These are phyloP conservation scores for Ichneumoninae sp. DNA, from an alignment of 2,888 invertebrate genomes.

Conservation along the genomic window DNA sequence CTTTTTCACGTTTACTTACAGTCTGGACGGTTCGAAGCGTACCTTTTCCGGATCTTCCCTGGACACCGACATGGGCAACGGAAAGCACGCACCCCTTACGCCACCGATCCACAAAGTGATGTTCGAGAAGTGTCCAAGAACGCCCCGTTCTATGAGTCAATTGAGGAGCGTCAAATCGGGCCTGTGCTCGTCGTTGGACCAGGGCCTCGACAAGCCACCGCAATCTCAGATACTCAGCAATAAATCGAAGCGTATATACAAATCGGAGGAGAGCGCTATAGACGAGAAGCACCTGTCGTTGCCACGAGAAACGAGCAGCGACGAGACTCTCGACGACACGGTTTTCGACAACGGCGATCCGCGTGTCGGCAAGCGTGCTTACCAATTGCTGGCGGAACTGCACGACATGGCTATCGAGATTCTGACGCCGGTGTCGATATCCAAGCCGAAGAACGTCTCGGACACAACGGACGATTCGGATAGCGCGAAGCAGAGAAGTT, in stretches of 20 bases:
- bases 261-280: constrained; percentile 82
- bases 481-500: constrained; percentile 79
- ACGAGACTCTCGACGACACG: constrained; percentile 78
- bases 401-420: constrained; percentile 80
- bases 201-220: constrained; percentile 80
- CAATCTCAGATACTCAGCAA: constrained; percentile 74
- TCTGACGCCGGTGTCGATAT: constrained; percentile 80
- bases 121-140: constrained; percentile 79
- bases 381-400: constrained; percentile 56
- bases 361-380: constrained; percentile 18
- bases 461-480: constrained; percentile 73
- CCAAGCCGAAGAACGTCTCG: constrained; percentile 72
- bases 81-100: constrained; percentile 76
- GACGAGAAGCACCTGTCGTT: constrained; percentile 78
- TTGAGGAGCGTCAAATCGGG: constrained; percentile 77
- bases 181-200: constrained; percentile 82
- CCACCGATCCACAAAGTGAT: constrained; percentile 80
- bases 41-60: constrained; percentile 83
- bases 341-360: constrained; percentile 67
- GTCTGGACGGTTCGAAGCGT: constrained; percentile 81
- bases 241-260: constrained; percentile 81
- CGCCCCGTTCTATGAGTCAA: constrained; percentile 78
- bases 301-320: constrained; percentile 77
- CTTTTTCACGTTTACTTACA: constrained; percentile 61
- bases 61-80: constrained; percentile 79